Conservation (phyloP, 2,888 invertebrate species). For the Heteromyza rotundicornis region DNA sequence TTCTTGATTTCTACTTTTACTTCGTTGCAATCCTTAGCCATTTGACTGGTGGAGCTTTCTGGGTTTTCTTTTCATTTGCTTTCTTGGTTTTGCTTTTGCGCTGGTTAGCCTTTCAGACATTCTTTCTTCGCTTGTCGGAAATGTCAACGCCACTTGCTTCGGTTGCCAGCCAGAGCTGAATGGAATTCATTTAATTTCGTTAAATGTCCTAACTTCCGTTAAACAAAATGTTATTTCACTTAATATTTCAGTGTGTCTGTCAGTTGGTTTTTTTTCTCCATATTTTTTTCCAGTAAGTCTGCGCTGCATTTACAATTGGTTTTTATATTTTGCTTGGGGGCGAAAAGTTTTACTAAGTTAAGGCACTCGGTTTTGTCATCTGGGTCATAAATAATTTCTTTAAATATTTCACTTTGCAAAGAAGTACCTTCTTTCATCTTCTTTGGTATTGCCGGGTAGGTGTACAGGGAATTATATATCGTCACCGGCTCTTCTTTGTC, state of each 20-base stretch:
- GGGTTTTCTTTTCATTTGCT: not conserved
- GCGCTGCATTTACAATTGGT: not conserved
- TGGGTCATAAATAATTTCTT: not conserved
- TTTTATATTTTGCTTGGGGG: not conserved
- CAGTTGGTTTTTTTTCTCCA: not conserved
- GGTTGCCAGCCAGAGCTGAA: no score
- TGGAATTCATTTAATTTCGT: constrained; percentile 20
- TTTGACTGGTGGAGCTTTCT: no score
- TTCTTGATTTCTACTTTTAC: not conserved
- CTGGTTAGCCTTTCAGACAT: not conserved
- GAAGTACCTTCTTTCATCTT: no score
- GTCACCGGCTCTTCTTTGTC: no score
- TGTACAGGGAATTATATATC: no score
- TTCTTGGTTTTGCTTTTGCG: not conserved
- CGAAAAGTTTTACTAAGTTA: not conserved
- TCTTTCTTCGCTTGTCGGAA: constrained; percentile 3
- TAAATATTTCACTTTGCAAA: no score
- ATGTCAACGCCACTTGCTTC: constrained; percentile 12
- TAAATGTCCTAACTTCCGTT: constrained; percentile 18
- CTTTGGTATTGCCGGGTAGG: no score
- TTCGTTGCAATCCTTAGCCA: no score
- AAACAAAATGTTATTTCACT: constrained; percentile 19
- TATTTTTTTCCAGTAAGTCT: not conserved
- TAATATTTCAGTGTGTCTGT: not conserved
- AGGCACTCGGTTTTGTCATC: not conserved